phyloP scores from a whole-genome alignment of 2,888 invertebrate species.

The Petrophora chlorosata region DNA sequence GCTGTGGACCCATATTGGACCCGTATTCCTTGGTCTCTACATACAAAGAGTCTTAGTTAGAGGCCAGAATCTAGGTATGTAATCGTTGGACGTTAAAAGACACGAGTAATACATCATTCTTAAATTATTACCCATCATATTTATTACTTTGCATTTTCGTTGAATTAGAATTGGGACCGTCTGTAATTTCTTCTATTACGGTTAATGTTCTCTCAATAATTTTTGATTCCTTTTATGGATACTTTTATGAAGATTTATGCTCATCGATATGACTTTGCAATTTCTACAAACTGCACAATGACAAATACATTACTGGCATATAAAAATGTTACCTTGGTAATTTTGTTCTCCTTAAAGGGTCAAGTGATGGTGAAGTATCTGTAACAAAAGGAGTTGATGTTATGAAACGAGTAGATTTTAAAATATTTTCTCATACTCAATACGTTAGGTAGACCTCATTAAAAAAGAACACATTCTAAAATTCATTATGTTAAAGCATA shows the following conservation, averaged over 20 bases:
- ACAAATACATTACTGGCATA: constrained; percentile 38
- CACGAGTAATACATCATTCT: no score
- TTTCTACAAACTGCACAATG: constrained; percentile 46
- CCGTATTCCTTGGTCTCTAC: no score
- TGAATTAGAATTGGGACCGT: background rate
- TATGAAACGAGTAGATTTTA: no score
- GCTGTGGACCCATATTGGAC: no score
- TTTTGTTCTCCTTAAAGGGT: constrained; percentile 64
- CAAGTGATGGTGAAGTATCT: constrained; percentile 64
- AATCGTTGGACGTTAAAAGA: no score
- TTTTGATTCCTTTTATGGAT: constrained; percentile 49
- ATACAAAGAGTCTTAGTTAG: background rate
- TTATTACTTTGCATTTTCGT: constrained; percentile 3
- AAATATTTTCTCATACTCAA: no score
- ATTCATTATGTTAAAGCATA: no score
- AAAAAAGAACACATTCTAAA: no score
- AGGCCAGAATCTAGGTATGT: no score
- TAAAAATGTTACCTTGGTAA: constrained; percentile 64
- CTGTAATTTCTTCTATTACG: constrained; percentile 11
- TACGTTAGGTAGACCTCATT: no score
- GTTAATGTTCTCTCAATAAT: constrained; percentile 19
- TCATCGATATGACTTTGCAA: constrained; percentile 48
- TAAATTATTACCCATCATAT: no score
- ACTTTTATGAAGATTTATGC: constrained; percentile 54
- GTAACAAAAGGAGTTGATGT: no score